Conservation (phyloP, 2,888 invertebrate genomes). For the Antheraea yamamai region DNA sequence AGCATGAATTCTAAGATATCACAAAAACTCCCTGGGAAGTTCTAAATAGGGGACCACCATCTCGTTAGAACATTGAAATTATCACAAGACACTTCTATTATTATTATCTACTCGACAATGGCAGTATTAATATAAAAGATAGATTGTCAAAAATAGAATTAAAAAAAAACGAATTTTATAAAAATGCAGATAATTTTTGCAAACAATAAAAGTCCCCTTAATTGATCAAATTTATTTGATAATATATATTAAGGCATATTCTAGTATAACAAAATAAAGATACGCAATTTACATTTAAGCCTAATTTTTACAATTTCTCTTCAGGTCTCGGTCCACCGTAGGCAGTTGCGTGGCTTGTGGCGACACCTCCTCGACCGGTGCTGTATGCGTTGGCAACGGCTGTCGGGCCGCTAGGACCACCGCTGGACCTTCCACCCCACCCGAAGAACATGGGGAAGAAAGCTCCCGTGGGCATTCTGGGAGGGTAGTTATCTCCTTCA, state of each 20-base stretch:
- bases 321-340: slow-evolving; percentile 83
- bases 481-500: slow-evolving; percentile 74
- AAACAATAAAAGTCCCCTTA: neutral
- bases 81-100: no score
- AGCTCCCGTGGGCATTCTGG: slow-evolving; percentile 77
- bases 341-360: slow-evolving; percentile 87
- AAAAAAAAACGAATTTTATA: neutral
- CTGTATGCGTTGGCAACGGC: slow-evolving; percentile 89
- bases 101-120: no score
- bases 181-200: neutral
- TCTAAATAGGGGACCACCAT: no score
- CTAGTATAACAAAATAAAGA: slow-evolving; percentile 35
- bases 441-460: slow-evolving; percentile 87
- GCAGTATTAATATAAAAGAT: no score
- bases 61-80: no score
- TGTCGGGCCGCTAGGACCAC: slow-evolving; percentile 82
- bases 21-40: no score
- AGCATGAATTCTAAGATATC: no score
- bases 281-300: slow-evolving; percentile 36
- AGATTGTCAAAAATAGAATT: no score
- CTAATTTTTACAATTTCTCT: slow-evolving; percentile 43
- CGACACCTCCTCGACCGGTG: slow-evolving; percentile 86
- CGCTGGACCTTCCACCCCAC: slow-evolving; percentile 64
- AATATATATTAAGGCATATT: slow-evolving; percentile 32
- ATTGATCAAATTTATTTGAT: slow-evolving; percentile 21